Evolutionary conservation across 2,797 vertebrate genomes (phyloP), one percentile per base, ranked within the genome.

Genomic region (Menidia menidia): DNA sequence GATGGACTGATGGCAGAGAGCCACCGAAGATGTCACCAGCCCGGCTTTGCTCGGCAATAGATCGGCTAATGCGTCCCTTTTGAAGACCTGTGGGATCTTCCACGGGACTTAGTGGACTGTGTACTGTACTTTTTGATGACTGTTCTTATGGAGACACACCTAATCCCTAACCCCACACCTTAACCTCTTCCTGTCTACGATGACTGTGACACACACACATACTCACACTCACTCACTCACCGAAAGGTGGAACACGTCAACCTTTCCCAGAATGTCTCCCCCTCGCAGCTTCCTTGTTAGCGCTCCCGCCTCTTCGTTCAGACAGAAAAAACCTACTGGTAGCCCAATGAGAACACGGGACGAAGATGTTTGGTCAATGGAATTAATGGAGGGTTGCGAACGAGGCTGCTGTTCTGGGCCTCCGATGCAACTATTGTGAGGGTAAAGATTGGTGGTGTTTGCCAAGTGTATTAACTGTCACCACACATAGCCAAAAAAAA

Each of bases 171-270:
- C 87, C 87, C 87, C 88, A 91, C 92, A 89, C 83, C 90, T 91
- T 89, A 91, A 90, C 90, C 83, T 90, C 88, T 92, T 94, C 91
- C 88, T 92, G 89, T 91, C 90, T 93, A 81, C 80, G 70, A 86
- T 69, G 78, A 85, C 73, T 84, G 81, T 90, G 90, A 89, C 78
- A 92, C 89, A 86, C 88, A 83, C 64, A 60, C 57, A 67, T 9
- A 25, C n/a, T n/a, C n/a, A n/a, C n/a, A n/a, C n/a, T n/a, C n/a
- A n/a, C n/a, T n/a, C 25, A 66, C 60, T 60, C 60, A 71, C 39
- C 53, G 31, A 69, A 63, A 77, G 50, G 68, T 44, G 68, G 58
- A 85, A 82, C 81, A 51, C 74, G 59, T 86, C 87, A 89, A 74
- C 81, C 60, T 91, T 95, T 94, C 92, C 92, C 92, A 79, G 86